phyloP scores from a whole-genome alignment of 2,888 invertebrate species.

The Ceraclea dissimilis region DNA sequence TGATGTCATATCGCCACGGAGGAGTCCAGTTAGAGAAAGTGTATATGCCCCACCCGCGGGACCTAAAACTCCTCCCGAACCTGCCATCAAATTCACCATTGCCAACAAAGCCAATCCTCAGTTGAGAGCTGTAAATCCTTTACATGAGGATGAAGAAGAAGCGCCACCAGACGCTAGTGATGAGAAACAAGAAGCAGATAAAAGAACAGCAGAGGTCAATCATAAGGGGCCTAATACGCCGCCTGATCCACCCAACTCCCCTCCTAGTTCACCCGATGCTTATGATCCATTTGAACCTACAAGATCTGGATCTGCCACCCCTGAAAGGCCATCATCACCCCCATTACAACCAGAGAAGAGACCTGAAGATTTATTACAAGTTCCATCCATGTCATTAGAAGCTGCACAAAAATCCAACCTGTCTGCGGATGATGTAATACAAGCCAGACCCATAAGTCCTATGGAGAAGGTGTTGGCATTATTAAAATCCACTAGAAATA shows the following conservation, averaged over 20 bases:
- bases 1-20: slow-evolving; percentile 23
- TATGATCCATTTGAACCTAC: slow-evolving; percentile 92
- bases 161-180: slow-evolving; percentile 28
- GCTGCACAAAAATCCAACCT: slow-evolving; percentile 44
- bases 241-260: slow-evolving; percentile 58
- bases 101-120: slow-evolving; percentile 45
- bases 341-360: slow-evolving; percentile 20
- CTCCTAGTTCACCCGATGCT: slow-evolving; percentile 69
- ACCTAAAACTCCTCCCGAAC: slow-evolving; percentile 70
- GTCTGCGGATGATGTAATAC: slow-evolving; percentile 44
- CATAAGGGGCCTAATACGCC: slow-evolving; percentile 68
- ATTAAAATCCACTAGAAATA: slow-evolving; percentile 45
- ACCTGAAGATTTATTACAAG: slow-evolving; percentile 27
- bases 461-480: slow-evolving; percentile 54
- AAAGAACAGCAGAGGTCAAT: slow-evolving; percentile 28
- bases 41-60: slow-evolving; percentile 41
- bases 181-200: slow-evolving; percentile 28
- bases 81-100: slow-evolving; percentile 59
- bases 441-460: slow-evolving; percentile 46
- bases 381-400: slow-evolving; percentile 38
- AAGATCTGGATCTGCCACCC: slow-evolving; percentile 65
- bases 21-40: slow-evolving; percentile 28
- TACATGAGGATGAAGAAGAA: slow-evolving; percentile 56
- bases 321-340: slow-evolving; percentile 34
- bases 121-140: slow-evolving; percentile 51